Base-by-base conservation (phyloP, 2,888 invertebrate genomes). In the Poecilobothrus nobilitatus region DNA sequence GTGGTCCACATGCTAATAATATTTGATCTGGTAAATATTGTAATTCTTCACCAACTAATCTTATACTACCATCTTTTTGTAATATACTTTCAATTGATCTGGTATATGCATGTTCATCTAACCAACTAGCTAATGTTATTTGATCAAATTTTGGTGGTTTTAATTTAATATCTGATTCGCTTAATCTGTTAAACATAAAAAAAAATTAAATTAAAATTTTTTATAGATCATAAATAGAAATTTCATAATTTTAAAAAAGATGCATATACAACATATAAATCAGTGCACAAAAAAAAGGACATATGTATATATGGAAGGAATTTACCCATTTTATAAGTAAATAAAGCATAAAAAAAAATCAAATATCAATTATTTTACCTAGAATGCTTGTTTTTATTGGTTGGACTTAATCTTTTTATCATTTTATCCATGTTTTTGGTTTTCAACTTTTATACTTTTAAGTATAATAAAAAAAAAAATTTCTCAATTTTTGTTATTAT, bases 21-120 rank as follows among this genome's bases (percentile, higher is more conserved):
- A 89, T 81, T 18, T 86, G 83, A 74, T 83, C 83, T 0, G 89
- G 89, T 73, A 89, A 81, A 53, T 84, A 83, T 71, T 84, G 84
- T 63, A 89, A 77, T 68, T 83, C 83, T 78, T 89, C 88, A 75
- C 89, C 88, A 0, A 88, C 88, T 66, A 89, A 77, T 1, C 87
- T 87, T 64, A 89, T 78, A 73, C 84, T 83, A 62, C 82, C 80
- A 1, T 84, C 79, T 34, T 34, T 34, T 65, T 65, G 65, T 34
- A 65, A 34, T 33, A 65, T 34, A 34, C 9, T 65, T 20, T 65
- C 65, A 53, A 53, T 53, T 53, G 53, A 53, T 53, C 53, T 53
- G 7, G 53, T 53, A 53, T 53, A 53, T 18, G 53, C 53, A 53
- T 53, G 53, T 53, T 53, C 53, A 53, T 53, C 53, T 53, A 53